A percentile compares a stretch with the other conserved stretches of the same genome.
These are phyloP conservation scores for Gobio occitaniae DNA, from an alignment of 2,797 vertebrate genomes.

Conservation along the genomic window DNA sequence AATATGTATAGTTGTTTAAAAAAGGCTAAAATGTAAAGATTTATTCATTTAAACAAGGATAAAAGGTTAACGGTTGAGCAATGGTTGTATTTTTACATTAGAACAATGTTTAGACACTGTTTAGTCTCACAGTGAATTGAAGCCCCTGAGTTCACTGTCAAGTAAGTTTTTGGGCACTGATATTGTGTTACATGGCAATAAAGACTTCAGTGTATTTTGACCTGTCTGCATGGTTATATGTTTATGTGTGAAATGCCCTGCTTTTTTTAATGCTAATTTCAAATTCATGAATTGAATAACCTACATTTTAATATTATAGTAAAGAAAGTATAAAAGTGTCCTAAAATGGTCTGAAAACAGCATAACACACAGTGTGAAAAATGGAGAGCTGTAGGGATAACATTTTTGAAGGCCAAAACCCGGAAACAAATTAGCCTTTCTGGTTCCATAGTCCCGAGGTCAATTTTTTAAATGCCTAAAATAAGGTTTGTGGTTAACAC, in stretches of 20 bases:
- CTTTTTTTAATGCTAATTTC: background rate
- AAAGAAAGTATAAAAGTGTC: background rate
- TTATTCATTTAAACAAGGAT: background rate
- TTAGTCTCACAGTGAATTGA: background rate
- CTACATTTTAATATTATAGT: background rate
- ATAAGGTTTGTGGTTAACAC: too few species aligned
- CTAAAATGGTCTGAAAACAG: too few species aligned
- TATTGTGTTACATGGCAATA: slow-evolving; percentile 22
- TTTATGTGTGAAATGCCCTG: background rate
- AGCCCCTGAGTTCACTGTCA: background rate
- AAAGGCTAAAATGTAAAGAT: background rate
- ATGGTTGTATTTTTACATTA: background rate
- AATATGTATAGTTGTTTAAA: slow-evolving; percentile 14
- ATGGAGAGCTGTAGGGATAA: too few species aligned
- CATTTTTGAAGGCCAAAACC: too few species aligned
- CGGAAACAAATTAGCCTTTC: too few species aligned
- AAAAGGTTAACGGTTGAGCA: background rate
- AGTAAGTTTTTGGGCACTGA: slow-evolving; percentile 7
- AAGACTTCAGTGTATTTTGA: background rate
- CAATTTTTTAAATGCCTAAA: too few species aligned
- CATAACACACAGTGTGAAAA: too few species aligned
- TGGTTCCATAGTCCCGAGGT: too few species aligned
- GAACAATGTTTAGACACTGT: slow-evolving; percentile 8
- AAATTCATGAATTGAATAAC: background rate
- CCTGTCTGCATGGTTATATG: background rate